phyloP scores from a whole-genome alignment of 1,140 invertebrate species.

The Drosophila nikananu region DNA sequence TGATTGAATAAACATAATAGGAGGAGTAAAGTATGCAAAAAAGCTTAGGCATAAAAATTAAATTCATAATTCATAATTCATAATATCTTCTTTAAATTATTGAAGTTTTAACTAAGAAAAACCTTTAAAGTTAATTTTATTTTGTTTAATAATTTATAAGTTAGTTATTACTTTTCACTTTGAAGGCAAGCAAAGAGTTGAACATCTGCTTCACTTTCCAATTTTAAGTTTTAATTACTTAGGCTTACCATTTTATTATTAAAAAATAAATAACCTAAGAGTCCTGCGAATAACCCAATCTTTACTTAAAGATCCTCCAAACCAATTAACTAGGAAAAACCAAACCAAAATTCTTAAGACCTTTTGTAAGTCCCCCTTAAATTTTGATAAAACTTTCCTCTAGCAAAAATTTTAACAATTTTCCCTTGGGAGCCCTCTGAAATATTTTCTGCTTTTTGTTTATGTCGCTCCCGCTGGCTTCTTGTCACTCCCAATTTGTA shows the following conservation, averaged over 20 bases:
- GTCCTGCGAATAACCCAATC: background rate
- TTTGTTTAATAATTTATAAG: too few relatives aligned
- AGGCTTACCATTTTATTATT: background rate
- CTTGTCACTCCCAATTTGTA: conserved; percentile 29
- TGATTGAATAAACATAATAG: conserved; percentile 2
- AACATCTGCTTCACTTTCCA: too few relatives aligned
- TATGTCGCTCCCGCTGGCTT: background rate
- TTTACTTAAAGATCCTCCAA: background rate
- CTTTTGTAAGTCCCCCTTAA: background rate
- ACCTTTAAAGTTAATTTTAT: too few relatives aligned
- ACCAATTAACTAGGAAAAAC: background rate
- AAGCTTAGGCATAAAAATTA: too few relatives aligned
- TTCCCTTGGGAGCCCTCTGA: background rate
- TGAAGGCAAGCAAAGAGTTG: too few relatives aligned
- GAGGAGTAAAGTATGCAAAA: background rate
- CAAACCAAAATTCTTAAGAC: background rate
- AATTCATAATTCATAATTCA: too few relatives aligned
- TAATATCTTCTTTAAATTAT: too few relatives aligned
- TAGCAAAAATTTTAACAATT: background rate
- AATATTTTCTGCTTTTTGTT: background rate
- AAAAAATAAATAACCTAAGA: background rate
- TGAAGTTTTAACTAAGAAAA: too few relatives aligned
- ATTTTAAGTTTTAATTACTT: too few relatives aligned
- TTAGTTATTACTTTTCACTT: too few relatives aligned
- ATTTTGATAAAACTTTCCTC: background rate